Evolutionary conservation across 2,888 invertebrate genomes (phyloP).

Genomic region (Adelognathus sp.): DNA sequence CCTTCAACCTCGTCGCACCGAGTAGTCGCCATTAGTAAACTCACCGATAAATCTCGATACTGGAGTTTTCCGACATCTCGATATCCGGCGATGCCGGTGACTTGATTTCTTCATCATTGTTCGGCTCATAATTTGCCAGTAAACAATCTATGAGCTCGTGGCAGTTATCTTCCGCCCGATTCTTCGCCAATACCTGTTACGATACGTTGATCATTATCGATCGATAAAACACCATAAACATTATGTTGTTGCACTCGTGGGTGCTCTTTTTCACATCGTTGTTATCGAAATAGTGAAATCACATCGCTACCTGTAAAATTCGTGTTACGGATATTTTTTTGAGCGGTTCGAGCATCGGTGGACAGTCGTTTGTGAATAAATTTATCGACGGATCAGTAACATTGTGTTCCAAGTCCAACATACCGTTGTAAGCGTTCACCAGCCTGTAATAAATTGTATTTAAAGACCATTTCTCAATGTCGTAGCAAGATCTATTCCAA

Average conservation of each 20-base stretch:
- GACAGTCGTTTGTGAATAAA: constrained; percentile 90
- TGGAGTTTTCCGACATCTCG: constrained; percentile 85
- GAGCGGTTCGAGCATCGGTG: constrained; percentile 86
- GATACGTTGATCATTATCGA: background rate
- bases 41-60: constrained; percentile 88
- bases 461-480: no score
- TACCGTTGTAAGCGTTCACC: constrained; percentile 85
- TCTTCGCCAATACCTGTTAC: constrained; percentile 84
- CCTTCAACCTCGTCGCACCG: background rate
- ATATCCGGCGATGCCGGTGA: constrained; percentile 78
- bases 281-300: constrained; percentile 10
- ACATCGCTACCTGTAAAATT: constrained; percentile 86
- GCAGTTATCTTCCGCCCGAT: constrained; percentile 87
- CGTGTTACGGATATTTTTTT: constrained; percentile 88
- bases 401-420: constrained; percentile 84
- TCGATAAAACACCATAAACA: no score
- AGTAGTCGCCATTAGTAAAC: constrained; percentile 52
- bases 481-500: no score
- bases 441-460: constrained; percentile 83
- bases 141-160: constrained; percentile 88
- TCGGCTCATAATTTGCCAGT: constrained; percentile 85
- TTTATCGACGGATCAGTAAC: constrained; percentile 83
- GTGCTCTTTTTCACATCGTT: background rate
- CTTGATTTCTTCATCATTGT: constrained; percentile 82
- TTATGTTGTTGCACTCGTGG: no score